Percentiles rank a stretch among this genome's conserved stretches.
Evolutionary conservation across 30 jellyfish, hydroid and myxozoan genomes (phyloP).

Genomic region (Cassiopea andromeda): DNA sequence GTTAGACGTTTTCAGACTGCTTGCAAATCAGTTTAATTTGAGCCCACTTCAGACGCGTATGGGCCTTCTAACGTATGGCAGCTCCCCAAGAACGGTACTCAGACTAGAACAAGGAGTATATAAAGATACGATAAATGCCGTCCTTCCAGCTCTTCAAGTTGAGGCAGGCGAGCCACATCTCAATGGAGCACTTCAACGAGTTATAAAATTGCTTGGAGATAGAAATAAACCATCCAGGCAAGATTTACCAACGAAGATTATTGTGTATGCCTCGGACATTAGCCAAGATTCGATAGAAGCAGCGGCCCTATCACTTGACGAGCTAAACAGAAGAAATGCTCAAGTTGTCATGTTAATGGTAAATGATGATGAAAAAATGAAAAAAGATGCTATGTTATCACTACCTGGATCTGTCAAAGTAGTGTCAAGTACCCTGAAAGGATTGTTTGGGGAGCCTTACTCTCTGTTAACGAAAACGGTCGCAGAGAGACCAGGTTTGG

Average conservation of each 20-base stretch:
- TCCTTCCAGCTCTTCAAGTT: conserved; percentile 14
- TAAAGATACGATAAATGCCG: conserved; percentile 10
- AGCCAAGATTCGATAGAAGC: conserved; percentile 31
- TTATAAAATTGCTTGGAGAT: conserved; percentile 26
- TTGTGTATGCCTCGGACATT: conserved; percentile 39
- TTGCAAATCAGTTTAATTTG: conserved; percentile 37
- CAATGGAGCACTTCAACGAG: conserved; percentile 45
- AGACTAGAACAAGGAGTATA: conserved; percentile 44
- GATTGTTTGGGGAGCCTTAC: conserved; percentile 53
- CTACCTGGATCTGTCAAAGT: conserved; percentile 36
- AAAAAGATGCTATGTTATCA: conserved; percentile 7
- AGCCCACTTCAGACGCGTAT: conserved; percentile 42
- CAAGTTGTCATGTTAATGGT: conserved; percentile 16
- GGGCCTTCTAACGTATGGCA: conserved; percentile 36
- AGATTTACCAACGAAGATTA: conserved; percentile 50
- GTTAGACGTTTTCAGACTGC: conserved; percentile 7
- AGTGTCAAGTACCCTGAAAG: conserved; percentile 16
- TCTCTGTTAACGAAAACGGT: conserved; percentile 26
- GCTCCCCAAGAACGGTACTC: conserved; percentile 53
- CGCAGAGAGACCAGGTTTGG: conserved; percentile 36
- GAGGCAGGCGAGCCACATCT: conserved; percentile 34
- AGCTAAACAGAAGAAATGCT: conserved; percentile 23
- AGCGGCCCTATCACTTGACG: conserved; percentile 21
- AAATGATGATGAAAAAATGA: conserved; percentile 7
- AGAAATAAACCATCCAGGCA: conserved; percentile 33